Percentiles rank a stretch among this genome's conserved stretches.
Evolutionary conservation across 1,140 invertebrate species (phyloP).

Genomic region (Pogonus chalceus): DNA sequence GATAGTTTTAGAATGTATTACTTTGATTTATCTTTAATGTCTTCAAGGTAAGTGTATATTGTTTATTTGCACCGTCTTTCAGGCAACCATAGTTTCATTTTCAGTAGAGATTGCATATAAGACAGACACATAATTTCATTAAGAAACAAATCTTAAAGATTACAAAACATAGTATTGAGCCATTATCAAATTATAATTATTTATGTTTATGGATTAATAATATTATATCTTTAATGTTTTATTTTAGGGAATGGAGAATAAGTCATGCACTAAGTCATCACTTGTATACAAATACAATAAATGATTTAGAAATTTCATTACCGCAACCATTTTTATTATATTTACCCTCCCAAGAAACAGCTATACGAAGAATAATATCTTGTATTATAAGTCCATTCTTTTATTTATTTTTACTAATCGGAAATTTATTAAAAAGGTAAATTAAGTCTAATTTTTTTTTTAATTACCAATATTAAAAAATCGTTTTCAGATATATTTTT

Average conservation of each 20-base stretch:
- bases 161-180: no score
- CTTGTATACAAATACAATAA: slow-evolving; percentile 65
- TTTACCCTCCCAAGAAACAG: slow-evolving; percentile 44
- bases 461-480: background rate
- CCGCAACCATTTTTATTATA: slow-evolving; percentile 64
- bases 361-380: slow-evolving; percentile 34
- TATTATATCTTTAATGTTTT: slow-evolving; percentile 13
- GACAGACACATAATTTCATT: no score
- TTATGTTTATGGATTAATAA: no score
- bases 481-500: slow-evolving; percentile 8
- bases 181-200: no score
- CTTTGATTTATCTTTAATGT: slow-evolving; percentile 57
- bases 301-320: slow-evolving; percentile 62
- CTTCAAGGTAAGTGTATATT: slow-evolving; percentile 41
- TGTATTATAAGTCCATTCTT: slow-evolving; percentile 42
- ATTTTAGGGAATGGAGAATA: slow-evolving; percentile 61
- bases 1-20: slow-evolving; percentile 77
- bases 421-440: slow-evolving; percentile 40
- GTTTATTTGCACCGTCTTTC: no score
- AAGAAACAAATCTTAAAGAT: no score
- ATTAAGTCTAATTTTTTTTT: slow-evolving; percentile 7
- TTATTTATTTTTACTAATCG: slow-evolving; percentile 36
- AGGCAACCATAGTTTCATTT: no score
- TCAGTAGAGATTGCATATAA: no score
- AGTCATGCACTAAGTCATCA: slow-evolving; percentile 72